These are phyloP conservation scores for Wiebesia pumilae DNA, from an alignment of 1,140 invertebrate genomes.

Conservation along the genomic window DNA sequence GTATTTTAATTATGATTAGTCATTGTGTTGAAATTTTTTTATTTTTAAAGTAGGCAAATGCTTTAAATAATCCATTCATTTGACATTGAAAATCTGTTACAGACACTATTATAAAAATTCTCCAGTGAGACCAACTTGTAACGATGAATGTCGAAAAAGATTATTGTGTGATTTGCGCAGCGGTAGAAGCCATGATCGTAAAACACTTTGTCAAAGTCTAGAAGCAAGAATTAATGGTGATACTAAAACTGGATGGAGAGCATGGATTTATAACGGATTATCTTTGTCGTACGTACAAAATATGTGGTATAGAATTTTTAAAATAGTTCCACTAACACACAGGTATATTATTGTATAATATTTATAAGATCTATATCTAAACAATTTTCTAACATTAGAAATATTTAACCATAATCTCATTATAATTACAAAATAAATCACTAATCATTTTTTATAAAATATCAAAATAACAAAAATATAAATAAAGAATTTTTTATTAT, in stretches of 20 bases:
- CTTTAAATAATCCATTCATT: no score
- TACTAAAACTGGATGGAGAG: constrained; percentile 84
- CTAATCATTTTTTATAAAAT: no score
- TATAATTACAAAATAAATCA: no score
- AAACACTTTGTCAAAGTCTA: constrained; percentile 86
- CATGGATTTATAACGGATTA: constrained; percentile 90
- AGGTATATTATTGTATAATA: background rate
- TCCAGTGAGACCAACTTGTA: constrained; percentile 84
- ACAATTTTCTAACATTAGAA: background rate
- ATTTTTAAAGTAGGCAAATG: background rate
- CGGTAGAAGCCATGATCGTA: constrained; percentile 89
- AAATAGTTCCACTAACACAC: background rate
- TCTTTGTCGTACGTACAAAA: constrained; percentile 86
- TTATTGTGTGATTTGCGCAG: constrained; percentile 90
- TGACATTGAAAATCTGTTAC: constrained; percentile 36
- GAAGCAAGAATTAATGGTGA: constrained; percentile 86
- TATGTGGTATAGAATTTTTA: constrained; percentile 26
- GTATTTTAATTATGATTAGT: constrained; percentile 72
- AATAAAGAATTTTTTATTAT: no score
- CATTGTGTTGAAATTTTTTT: background rate
- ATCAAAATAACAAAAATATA: no score
- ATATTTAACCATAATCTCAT: no score
- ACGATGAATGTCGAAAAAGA: constrained; percentile 88
- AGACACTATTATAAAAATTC: constrained; percentile 94
- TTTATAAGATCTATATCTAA: background rate